Conservation (phyloP, 2,888 invertebrate genomes). For the Pinctada fucata region DNA sequence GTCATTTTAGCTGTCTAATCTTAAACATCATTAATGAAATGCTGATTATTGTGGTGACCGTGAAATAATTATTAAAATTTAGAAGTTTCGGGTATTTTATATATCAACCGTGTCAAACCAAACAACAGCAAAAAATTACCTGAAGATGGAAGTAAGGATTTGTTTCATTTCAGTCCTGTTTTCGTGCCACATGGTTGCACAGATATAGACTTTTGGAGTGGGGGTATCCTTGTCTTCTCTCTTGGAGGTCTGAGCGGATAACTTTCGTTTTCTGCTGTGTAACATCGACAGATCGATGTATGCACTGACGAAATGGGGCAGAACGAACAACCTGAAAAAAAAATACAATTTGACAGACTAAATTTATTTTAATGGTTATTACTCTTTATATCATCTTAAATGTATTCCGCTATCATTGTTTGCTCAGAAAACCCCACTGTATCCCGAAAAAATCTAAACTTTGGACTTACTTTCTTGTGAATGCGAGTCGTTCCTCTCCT, state of each 20-base stretch:
- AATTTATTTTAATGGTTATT: neutral
- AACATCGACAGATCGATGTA: constrained; percentile 97
- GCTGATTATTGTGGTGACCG: too few species aligned
- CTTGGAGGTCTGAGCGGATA: constrained; percentile 24
- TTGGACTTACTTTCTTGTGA: constrained; percentile 34
- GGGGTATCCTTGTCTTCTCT: constrained; percentile 44
- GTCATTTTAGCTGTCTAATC: too few species aligned
- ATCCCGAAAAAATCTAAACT: neutral
- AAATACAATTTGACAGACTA: neutral
- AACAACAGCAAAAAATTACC: constrained; percentile 42
- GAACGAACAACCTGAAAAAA: constrained; percentile 84
- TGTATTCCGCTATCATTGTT: too few species aligned
- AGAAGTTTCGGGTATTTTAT: too few species aligned
- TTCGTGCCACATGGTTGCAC: constrained; percentile 99
- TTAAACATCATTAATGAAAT: too few species aligned
- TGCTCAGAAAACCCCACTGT: too few species aligned
- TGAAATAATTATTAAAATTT: too few species aligned
- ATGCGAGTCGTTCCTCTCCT: constrained; percentile 38
- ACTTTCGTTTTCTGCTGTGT: constrained; percentile 89
- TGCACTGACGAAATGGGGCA: constrained; percentile 94
- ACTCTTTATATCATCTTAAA: neutral
- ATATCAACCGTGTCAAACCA: too few species aligned
- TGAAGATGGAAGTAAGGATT: constrained; percentile 88
- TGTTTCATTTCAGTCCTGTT: constrained; percentile 96
- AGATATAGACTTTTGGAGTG: constrained; percentile 86